Evolutionary conservation across 2,888 invertebrate genomes (phyloP).

Genomic region (Xestia xanthographa): DNA sequence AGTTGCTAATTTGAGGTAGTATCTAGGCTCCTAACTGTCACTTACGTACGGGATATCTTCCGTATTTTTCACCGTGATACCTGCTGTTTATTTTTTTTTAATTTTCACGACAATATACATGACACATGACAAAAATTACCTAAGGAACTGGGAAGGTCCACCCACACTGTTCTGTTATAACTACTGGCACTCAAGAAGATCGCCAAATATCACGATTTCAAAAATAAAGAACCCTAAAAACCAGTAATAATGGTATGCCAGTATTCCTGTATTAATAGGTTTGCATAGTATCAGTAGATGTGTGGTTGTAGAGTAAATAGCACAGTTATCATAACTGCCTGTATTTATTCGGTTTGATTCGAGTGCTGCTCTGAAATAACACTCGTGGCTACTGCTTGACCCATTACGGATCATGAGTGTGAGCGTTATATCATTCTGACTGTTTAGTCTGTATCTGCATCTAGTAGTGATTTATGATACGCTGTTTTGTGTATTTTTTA

Average conservation of each 20-base stretch:
- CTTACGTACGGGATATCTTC: too few relatives aligned
- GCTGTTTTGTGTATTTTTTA: neutral
- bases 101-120: too few relatives aligned
- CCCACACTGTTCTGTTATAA: neutral
- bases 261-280: slow-evolving; percentile 16
- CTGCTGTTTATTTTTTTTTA: too few relatives aligned
- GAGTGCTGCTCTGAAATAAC: slow-evolving; percentile 50
- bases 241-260: neutral
- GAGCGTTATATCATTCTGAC: slow-evolving; percentile 1
- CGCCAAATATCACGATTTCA: neutral
- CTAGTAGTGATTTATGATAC: slow-evolving; percentile 6
- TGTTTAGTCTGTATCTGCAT: neutral
- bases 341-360: slow-evolving; percentile 39
- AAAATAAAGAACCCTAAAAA: neutral
- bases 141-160: neutral
- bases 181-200: neutral
- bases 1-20: too few relatives aligned
- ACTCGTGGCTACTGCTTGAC: slow-evolving; percentile 50
- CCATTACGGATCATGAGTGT: slow-evolving; percentile 33
- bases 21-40: too few relatives aligned
- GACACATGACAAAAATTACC: neutral
- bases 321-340: slow-evolving; percentile 49
- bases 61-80: too few relatives aligned
- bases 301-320: slow-evolving; percentile 36
- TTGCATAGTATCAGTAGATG: slow-evolving; percentile 17